phyloP scores from a whole-genome alignment of 1,140 invertebrate genomes.

The Tetragnatha versicolor region DNA sequence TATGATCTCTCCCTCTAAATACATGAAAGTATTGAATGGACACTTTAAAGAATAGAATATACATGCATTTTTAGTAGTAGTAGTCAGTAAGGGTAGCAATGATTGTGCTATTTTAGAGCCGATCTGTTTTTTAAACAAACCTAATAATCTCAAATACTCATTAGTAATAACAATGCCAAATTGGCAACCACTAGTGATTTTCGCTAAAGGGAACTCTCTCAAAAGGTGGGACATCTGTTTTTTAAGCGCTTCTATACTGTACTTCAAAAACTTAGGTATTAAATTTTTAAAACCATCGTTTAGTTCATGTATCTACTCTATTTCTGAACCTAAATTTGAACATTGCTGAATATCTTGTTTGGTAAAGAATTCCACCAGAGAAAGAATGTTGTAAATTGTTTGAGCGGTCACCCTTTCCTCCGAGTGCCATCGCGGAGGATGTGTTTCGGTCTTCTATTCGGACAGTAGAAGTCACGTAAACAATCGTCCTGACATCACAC shows the following conservation, averaged over 20 bases:
- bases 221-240: too few species aligned
- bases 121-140: too few species aligned
- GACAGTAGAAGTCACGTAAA: constrained; percentile 50
- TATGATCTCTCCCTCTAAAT: neutral
- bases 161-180: too few species aligned
- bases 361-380: neutral
- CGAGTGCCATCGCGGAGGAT: constrained; percentile 15
- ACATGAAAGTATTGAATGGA: neutral
- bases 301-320: neutral
- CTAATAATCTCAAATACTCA: neutral
- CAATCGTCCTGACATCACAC: neutral
- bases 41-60: neutral
- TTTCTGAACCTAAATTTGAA: neutral
- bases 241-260: neutral
- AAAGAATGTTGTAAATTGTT: neutral
- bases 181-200: too few species aligned
- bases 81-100: neutral
- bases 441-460: constrained; percentile 51
- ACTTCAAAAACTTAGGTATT: neutral
- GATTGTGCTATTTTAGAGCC: neutral
- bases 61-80: neutral
- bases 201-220: too few species aligned
- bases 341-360: neutral
- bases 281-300: neutral
- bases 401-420: constrained; percentile 10